These are phyloP conservation scores for Caenorhabditis panamensis DNA, from an alignment of 2,888 invertebrate species.

Conservation along the genomic window DNA sequence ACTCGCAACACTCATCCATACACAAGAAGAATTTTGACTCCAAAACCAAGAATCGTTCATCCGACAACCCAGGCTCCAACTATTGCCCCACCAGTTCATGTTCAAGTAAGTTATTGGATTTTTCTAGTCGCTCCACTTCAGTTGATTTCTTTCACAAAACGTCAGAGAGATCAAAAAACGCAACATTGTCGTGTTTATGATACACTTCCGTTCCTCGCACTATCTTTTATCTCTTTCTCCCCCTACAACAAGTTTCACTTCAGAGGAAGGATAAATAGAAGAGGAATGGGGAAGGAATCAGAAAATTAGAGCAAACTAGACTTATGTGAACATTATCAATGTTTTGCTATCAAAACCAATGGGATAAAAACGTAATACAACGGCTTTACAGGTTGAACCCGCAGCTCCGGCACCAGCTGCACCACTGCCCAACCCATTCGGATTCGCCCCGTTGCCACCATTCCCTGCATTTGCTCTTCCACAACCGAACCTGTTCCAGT, in stretches of 20 bases:
- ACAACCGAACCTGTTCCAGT: constrained; percentile 36
- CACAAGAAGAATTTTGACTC: constrained; percentile 48
- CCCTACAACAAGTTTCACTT: neutral
- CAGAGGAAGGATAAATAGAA: no score
- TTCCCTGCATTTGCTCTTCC: constrained; percentile 54
- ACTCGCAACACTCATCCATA: constrained; percentile 20
- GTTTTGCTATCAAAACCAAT: no score
- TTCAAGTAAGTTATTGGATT: constrained; percentile 29
- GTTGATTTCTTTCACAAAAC: neutral
- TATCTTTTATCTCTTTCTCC: neutral
- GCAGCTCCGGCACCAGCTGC: constrained; percentile 13
- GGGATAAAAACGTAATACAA: no score
- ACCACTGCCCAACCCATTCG: constrained; percentile 40
- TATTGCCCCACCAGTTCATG: constrained; percentile 39
- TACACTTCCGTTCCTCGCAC: neutral
- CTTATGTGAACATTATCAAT: no score
- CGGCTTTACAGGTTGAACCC: constrained; percentile 45
- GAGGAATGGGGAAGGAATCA: no score
- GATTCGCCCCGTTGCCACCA: constrained; percentile 55
- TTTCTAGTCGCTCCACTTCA: neutral
- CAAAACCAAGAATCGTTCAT: constrained; percentile 38
- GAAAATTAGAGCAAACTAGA: no score
- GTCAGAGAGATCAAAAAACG: no score
- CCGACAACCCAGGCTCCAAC: constrained; percentile 55
- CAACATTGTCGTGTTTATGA: neutral